A percentile compares a stretch with the other conserved stretches of the same genome.
Conservation (phyloP, 2,888 invertebrate genomes). For the Aporophyla lueneburgensis region DNA sequence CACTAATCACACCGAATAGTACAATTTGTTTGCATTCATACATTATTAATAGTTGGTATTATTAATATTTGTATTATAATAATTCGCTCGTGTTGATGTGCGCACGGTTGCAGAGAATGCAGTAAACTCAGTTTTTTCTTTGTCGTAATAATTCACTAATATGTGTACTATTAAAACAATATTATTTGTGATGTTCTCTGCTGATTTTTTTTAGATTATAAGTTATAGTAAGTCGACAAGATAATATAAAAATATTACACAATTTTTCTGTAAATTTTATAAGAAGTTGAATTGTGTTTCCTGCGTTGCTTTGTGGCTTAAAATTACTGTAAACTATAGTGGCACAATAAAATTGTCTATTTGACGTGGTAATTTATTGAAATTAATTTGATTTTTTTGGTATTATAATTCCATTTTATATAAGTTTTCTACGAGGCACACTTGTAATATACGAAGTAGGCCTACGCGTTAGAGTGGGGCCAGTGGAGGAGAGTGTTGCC, state of each 20-base stretch:
- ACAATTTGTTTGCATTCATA: constrained; percentile 81
- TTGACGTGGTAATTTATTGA: too few relatives aligned
- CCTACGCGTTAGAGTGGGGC: too few relatives aligned
- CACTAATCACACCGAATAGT: constrained; percentile 78
- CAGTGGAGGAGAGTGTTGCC: too few relatives aligned
- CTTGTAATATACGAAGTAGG: not conserved
- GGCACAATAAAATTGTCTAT: not conserved
- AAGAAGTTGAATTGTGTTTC: too few relatives aligned
- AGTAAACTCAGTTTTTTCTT: constrained; percentile 51
- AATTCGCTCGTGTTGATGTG: constrained; percentile 55
- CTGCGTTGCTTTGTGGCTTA: not conserved
- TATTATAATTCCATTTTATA: not conserved
- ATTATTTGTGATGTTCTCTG: constrained; percentile 54
- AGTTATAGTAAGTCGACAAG: constrained; percentile 48
- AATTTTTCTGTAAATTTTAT: not conserved
- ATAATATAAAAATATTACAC: not conserved
- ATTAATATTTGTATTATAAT: constrained; percentile 63
- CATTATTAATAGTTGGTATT: constrained; percentile 64
- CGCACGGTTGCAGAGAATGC: constrained; percentile 60
- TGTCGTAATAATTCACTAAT: constrained; percentile 49
- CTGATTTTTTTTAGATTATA: constrained; percentile 43
- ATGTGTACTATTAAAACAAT: constrained; percentile 59
- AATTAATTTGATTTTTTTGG: not conserved
- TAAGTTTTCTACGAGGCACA: not conserved
- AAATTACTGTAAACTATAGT: not conserved